Conservation (phyloP, 2,797 vertebrate species). For the Arctocebus calabarensis region DNA sequence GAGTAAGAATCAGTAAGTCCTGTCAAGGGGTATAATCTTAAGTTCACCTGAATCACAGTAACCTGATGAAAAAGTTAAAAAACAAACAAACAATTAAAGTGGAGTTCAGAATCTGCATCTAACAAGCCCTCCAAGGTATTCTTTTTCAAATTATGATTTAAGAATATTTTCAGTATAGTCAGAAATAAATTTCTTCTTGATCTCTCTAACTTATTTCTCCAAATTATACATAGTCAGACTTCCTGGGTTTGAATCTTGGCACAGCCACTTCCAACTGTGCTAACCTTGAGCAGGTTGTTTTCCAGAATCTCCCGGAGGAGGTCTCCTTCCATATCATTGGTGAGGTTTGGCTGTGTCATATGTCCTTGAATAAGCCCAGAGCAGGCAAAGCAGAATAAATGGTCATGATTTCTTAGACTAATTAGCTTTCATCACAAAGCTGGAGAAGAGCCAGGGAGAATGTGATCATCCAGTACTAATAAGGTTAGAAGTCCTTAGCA, state of each 20-base stretch:
- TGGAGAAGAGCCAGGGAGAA: not conserved
- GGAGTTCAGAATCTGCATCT: not conserved
- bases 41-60: not conserved
- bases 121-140: not conserved
- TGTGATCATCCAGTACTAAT: not conserved
- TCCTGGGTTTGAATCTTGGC: slow-evolving; percentile 21
- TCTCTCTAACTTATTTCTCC: not conserved
- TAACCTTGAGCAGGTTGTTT: slow-evolving; percentile 16
- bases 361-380: slow-evolving; percentile 43
- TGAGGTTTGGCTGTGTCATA: not conserved
- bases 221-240: slow-evolving; percentile 20
- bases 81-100: slow-evolving; percentile 27
- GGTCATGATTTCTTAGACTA: slow-evolving; percentile 28
- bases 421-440: slow-evolving; percentile 46
- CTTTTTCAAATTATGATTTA: not conserved
- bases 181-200: not conserved
- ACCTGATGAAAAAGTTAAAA: not conserved
- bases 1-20: not conserved
- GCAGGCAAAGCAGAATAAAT: slow-evolving; percentile 31
- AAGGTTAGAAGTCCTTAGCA: slow-evolving; percentile 31
- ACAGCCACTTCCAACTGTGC: not conserved
- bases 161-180: not conserved
- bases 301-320: not conserved
- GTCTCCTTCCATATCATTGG: not conserved
- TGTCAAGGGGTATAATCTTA: not conserved